Base-by-base conservation (phyloP, 2,797 vertebrate genomes). In the Mionectes olivaceus region DNA sequence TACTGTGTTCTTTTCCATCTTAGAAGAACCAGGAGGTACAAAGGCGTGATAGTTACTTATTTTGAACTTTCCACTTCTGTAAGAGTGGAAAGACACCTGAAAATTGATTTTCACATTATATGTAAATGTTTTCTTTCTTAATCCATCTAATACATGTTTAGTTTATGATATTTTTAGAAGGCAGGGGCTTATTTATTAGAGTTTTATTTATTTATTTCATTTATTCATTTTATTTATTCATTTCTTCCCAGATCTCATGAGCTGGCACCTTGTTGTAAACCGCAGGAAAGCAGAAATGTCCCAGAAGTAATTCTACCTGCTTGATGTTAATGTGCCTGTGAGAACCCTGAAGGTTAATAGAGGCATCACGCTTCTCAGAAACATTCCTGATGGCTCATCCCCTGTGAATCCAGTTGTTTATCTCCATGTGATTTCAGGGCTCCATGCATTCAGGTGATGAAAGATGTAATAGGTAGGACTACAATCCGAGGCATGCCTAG, bases 401-500 rank as follows among this genome's bases (percentile, higher is more conserved):
- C 63, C 49, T 4, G 2, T 21, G 17, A 78, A 59, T 65, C 30
- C 39, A 53, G 30, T 15, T 78, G 28, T 46, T 81, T 85, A 5
- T 74, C 35, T 82, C 61, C 7, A 15, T 55, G 35, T 2, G 5
- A 39, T 52, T 50, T 12, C 1, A 3, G 39, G 53, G 16, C 37
- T 52, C 50, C 7, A 17, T 13, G 8, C 3, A 2, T 47, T 94
- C 41, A 53, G 44, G 18, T 89, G 35, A 71, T 70, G 41, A 39
- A 91, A 75, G 39, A 53, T 7, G 5, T 49, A 52, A 43, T 19
- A 11, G 11, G 5, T 47, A 11, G 11, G 6, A 12, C 60, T 73
- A 44, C 0, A 4, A 13, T 53, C 9, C 4, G 3, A 33, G 27
- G 13, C 3, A 2, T 5, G 33, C 2, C 5, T 23, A 13, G 49